Evolutionary conservation across 2,888 invertebrate genomes (phyloP), one percentile per base, ranked within the genome.

Genomic region (Aporophyla lueneburgensis): DNA sequence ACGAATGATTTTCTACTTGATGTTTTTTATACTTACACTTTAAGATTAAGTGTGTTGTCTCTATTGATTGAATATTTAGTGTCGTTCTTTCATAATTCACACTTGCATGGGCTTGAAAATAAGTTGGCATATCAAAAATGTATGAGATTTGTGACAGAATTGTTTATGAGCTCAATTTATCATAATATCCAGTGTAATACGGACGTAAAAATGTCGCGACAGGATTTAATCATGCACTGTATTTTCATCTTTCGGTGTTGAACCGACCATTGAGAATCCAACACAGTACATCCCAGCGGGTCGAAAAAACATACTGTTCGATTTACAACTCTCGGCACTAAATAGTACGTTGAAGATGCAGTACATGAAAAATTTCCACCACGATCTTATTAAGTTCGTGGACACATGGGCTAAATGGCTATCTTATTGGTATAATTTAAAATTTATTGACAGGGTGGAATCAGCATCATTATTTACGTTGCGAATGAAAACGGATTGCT

Each of bases 1-100:
- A 84, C 79, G 86, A 86, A 84, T 73, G 24, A 27, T 79, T 67
- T 78, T 78, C 14, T 71, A 78, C 43, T 67, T 69, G 9, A 53
- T 75, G 49, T 71, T 70, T 73, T n/a, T 78, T 65, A 9, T 68
- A 51, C n/a, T 27, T 54, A n/a, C 19, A 43, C 21, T 56, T 21
- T 33, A 43, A 2, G 14, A 58, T 66, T 51, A 0, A 53, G 61
- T 21, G 19, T 53, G 43, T 70, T 24, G 21, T 59, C 19, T 65
- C 43, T 53, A 40, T 56, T 53, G 19, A 71, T 43, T 19, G 5
- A 46, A 27, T 19, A 3, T 46, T 72, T 19, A 27, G 21, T 40
- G 10, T 33, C 19, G 5, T 59, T 51, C 21, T 43, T 33, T 27
- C 7, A 51, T 43, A n/a, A 27, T 71, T 58, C 24, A 53, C 14